phyloP scores from a whole-genome alignment of 2,797 vertebrate species.

The Emydoidea blandingii region DNA sequence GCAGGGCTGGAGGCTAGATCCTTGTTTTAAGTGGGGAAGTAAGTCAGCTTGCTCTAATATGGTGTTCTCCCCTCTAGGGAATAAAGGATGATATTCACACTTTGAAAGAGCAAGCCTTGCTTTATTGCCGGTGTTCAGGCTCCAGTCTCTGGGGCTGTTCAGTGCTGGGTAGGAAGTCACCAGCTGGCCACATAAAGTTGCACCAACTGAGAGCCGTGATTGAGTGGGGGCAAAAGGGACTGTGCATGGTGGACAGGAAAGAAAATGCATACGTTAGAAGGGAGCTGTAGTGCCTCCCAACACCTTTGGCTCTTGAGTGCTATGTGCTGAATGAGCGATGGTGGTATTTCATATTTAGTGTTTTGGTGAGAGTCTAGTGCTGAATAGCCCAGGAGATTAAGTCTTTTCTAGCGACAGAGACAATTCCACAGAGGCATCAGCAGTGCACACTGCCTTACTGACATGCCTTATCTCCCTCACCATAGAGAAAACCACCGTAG shows the following conservation, averaged over 20 bases:
- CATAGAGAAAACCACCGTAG: neutral
- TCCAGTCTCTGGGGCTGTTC: fast-evolving
- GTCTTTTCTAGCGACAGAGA: neutral
- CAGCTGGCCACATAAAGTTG: neutral
- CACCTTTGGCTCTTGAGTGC: neutral
- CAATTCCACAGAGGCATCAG: neutral
- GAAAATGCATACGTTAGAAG: neutral
- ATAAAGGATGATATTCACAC: fast-evolving
- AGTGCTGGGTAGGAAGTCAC: neutral
- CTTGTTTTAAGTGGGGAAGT: neutral
- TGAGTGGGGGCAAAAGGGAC: neutral
- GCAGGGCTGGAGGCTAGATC: neutral
- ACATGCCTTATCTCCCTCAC: neutral
- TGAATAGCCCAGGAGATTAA: no score
- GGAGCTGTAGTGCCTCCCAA: neutral
- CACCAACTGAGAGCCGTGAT: no score
- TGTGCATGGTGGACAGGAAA: neutral
- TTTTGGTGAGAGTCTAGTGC: neutral
- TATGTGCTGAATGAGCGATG: neutral
- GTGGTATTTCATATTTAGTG: neutral
- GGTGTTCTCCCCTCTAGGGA: neutral
- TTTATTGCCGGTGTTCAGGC: neutral
- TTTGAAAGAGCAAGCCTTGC: neutral
- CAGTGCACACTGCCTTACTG: neutral
- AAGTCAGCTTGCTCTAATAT: neutral